These are phyloP conservation scores for Peromyscus nudipes DNA, from an alignment of 2,797 vertebrate genomes.

Conservation along the genomic window DNA sequence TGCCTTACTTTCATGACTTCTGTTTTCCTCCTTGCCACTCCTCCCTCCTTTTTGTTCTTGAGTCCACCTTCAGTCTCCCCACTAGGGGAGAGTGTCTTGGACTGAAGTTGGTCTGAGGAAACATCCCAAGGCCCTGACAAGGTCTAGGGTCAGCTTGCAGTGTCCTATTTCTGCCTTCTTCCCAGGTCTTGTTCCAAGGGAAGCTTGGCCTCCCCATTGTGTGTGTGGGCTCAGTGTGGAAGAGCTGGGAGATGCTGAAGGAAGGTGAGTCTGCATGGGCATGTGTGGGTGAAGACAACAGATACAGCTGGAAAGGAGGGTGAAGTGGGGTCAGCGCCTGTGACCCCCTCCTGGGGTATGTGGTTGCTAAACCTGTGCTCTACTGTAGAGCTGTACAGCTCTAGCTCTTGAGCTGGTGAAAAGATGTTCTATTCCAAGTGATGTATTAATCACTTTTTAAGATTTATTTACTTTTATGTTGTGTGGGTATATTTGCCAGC, in stretches of 20 bases:
- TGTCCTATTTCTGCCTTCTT: neutral
- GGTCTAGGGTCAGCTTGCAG: neutral
- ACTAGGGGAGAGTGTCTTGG: neutral
- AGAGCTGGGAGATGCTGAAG: slow-evolving; percentile 94
- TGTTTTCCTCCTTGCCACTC: neutral
- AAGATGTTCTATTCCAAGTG: slow-evolving; percentile 5
- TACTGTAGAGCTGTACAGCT: neutral
- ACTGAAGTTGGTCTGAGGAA: neutral
- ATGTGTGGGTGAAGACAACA: neutral
- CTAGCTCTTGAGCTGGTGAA: neutral
- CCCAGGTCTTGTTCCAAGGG: slow-evolving; percentile 90
- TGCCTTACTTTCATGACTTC: neutral
- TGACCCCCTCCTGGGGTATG: neutral
- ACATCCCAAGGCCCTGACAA: neutral
- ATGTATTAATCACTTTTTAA: slow-evolving; percentile 20
- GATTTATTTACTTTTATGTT: slow-evolving; percentile 3
- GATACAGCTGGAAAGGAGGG: neutral
- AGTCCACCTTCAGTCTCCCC: neutral
- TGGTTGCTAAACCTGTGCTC: neutral
- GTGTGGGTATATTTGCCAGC: neutral
- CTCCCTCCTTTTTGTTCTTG: neutral
- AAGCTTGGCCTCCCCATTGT: slow-evolving; percentile 93
- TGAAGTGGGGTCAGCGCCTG: neutral
- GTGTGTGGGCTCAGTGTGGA: slow-evolving; percentile 97
- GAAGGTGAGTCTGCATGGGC: slow-evolving; percentile 86